These are phyloP conservation scores for Dallia pectoralis DNA, from an alignment of 2,797 vertebrate genomes.

Conservation along the genomic window DNA sequence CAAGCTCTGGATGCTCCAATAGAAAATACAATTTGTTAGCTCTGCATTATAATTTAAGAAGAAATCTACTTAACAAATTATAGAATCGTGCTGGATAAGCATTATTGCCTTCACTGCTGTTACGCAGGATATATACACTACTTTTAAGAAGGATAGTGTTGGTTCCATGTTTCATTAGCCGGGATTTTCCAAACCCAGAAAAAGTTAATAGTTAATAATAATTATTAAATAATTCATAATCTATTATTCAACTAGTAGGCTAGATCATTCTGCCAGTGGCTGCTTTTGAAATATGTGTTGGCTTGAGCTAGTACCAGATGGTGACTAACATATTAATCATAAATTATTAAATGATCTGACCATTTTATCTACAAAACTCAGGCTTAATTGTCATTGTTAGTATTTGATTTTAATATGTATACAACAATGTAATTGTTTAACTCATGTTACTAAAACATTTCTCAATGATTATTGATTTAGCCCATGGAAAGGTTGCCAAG, in stretches of 20 bases:
- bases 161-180: too few species aligned
- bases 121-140: too few species aligned
- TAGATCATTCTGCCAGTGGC: neutral
- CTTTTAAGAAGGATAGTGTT: too few species aligned
- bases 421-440: neutral
- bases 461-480: neutral
- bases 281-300: neutral
- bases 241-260: neutral
- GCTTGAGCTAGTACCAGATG: neutral
- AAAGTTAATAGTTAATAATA: too few species aligned
- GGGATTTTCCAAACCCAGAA: too few species aligned
- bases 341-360: neutral
- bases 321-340: neutral
- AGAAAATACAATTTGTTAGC: too few species aligned
- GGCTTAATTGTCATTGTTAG: neutral
- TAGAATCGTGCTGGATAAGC: too few species aligned
- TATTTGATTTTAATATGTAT: neutral
- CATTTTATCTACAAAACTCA: neutral
- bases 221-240: neutral
- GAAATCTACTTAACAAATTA: too few species aligned
- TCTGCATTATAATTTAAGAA: too few species aligned
- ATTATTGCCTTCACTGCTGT: too few species aligned
- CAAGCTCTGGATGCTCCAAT: too few species aligned
- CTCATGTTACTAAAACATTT: neutral
- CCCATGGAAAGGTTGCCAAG: too few species aligned